Evolutionary conservation across 37 sponge, comb jelly and placozoan species (phyloP).

Genomic region (Ianthella basta): DNA sequence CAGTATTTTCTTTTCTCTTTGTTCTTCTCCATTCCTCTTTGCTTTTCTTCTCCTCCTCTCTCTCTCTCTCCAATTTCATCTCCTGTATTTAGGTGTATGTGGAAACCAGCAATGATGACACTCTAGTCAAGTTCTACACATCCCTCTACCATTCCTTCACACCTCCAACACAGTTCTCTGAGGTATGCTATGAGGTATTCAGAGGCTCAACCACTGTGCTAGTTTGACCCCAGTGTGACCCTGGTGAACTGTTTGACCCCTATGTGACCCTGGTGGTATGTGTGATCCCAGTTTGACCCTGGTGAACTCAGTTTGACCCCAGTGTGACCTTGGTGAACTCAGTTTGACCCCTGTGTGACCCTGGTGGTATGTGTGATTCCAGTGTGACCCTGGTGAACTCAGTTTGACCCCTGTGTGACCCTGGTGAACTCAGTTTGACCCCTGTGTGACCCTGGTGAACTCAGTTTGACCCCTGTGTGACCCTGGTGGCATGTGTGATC

Average conservation of each 20-base stretch:
- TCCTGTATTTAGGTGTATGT: conserved; percentile 9
- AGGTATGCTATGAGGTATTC: not conserved
- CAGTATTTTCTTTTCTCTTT: too few relatives aligned
- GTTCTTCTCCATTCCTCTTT: too few relatives aligned
- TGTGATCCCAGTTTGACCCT: too few relatives aligned
- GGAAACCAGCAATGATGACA: not conserved
- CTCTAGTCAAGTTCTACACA: conserved; percentile 49
- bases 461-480: not conserved
- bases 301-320: not conserved
- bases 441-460: not conserved
- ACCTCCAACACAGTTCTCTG: conserved; percentile 59
- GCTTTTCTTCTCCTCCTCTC: too few relatives aligned
- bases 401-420: too few relatives aligned
- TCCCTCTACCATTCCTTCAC: conserved; percentile 53
- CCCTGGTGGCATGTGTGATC: not conserved
- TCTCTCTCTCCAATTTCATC: too few relatives aligned
- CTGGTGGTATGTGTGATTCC: not conserved
- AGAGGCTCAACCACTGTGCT: not conserved
- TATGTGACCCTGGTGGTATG: not conserved
- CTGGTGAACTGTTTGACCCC: not conserved
- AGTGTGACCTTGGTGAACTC: not conserved
- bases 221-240: conserved; percentile 14
- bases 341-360: not conserved
- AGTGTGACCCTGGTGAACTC: not conserved
- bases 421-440: not conserved